Base-by-base conservation (phyloP, 92 coral and sea anemone species). In the Micromussa lordhowensis region DNA sequence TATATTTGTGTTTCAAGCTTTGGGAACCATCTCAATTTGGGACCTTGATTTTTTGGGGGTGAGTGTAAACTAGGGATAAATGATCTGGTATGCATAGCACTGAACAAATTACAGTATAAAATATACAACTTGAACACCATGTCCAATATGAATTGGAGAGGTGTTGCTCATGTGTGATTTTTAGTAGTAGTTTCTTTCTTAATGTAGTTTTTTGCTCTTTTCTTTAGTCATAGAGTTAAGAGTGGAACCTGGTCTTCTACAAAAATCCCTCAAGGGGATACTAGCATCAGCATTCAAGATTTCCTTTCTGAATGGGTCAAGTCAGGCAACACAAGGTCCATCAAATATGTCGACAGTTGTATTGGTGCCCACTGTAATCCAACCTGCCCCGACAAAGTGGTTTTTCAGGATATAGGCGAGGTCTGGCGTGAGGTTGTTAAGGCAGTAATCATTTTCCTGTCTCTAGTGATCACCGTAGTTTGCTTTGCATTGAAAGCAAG, bases 351-450 rank as follows among this genome's bases (percentile, higher is more conserved):
- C 11, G 94, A 92, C 92, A 85, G 79, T 26, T 92, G 94, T 68
- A 71, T 92, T 14, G 94, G 92, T 7, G 90, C 94, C 32, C 94
- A 92, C 82, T 92, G 94, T 32, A 92, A 92, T 59, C 94, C 94
- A 18, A 92, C 87, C 22, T 92, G 94, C 70, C 94, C 94, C 1
- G 94, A 92, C 59, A 81, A 92, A 40, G 86, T 92, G 68, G 81
- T 85, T n/a, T 92, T 92, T 75, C 74, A 85, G 31, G 94, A 92
- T 38, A 68, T 85, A 17, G 87, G 83, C 34, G 81, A 63, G 38
- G 86, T 68, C 44, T 92, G 94, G 94, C 13, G 38, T 29, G 61
- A 32, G 14, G 44, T 28, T 24, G 74, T 85, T 21, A 66, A 73
- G 73, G 77, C 59, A 14, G 29, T 79, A 0, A 51, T 92, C 40